phyloP scores from a whole-genome alignment of 1,140 invertebrate species.

The Plodia interpunctella region DNA sequence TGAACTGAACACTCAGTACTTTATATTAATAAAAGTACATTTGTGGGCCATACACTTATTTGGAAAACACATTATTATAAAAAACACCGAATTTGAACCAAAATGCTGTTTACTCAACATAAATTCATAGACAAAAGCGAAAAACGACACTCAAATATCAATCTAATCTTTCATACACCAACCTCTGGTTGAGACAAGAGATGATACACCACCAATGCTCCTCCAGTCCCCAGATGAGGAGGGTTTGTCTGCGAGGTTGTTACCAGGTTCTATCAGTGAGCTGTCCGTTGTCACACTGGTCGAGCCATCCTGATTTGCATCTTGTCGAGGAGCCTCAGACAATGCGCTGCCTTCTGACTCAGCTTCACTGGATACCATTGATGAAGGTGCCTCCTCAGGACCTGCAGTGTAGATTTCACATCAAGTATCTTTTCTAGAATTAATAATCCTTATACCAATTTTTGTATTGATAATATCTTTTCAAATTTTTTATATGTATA shows the following conservation, averaged over 20 bases:
- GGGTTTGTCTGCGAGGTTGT: slow-evolving; percentile 35
- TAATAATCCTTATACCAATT: too few species aligned
- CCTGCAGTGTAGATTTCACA: slow-evolving; percentile 18
- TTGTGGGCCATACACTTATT: too few species aligned
- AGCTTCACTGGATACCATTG: slow-evolving; percentile 66
- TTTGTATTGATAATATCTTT: too few species aligned
- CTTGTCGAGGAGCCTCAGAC: slow-evolving; percentile 43
- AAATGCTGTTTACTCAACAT: too few species aligned
- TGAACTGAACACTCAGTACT: too few species aligned
- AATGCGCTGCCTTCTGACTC: slow-evolving; percentile 62
- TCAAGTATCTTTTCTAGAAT: too few species aligned
- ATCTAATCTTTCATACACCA: background rate
- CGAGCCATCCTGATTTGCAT: slow-evolving; percentile 16
- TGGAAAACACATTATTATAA: too few species aligned
- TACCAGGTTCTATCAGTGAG: slow-evolving; percentile 21
- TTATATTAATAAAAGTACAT: too few species aligned
- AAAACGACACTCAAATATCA: too few species aligned
- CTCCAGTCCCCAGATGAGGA: slow-evolving; percentile 36
- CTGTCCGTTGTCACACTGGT: slow-evolving; percentile 25
- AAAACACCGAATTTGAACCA: too few species aligned
- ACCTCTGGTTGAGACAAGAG: slow-evolving; percentile 51
- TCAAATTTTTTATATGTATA: too few species aligned
- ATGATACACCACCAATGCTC: slow-evolving; percentile 37
- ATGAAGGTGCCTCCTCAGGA: slow-evolving; percentile 61
- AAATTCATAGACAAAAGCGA: too few species aligned